Percentiles rank a stretch among this genome's conserved stretches.
Conservation (phyloP, 2,113 vertebrate genomes). For the Callipepla squamata region DNA sequence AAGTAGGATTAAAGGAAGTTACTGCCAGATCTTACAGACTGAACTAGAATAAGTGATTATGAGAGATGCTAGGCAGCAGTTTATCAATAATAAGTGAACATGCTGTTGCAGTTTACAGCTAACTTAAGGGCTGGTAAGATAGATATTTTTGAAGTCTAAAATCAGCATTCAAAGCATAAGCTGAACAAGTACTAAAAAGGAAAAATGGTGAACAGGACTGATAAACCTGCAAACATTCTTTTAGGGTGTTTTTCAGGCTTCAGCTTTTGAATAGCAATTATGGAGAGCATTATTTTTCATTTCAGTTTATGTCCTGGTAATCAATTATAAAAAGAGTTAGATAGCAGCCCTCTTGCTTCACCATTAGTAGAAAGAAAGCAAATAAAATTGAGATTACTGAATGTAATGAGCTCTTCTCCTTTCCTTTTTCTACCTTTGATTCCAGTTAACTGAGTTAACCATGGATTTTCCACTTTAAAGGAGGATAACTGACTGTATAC, state of each 20-base stretch:
- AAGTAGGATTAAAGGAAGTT: neutral
- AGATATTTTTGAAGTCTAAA: neutral
- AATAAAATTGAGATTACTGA: constrained; percentile 12
- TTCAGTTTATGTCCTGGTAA: constrained; percentile 2
- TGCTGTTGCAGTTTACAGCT: neutral
- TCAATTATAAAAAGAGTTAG: constrained; percentile 11
- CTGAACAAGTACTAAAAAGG: neutral
- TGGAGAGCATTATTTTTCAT: constrained; percentile 8
- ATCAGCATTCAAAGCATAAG: constrained; percentile 10
- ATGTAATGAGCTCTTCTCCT: neutral
- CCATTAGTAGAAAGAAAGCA: constrained; percentile 1
- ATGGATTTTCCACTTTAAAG: neutral
- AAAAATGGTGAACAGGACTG: neutral
- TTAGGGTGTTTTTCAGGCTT: neutral
- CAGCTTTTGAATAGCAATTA: constrained; percentile 17
- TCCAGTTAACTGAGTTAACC: neutral
- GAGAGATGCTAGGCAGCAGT: neutral
- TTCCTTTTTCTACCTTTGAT: neutral
- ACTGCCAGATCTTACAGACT: neutral
- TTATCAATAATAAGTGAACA: neutral
- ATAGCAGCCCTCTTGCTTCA: neutral
- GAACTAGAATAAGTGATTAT: neutral
- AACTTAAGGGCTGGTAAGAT: neutral
- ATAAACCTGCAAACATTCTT: constrained; percentile 20
- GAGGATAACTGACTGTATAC: neutral